phyloP scores from a whole-genome alignment of 2,797 vertebrate genomes.

The Psittacula echo region DNA sequence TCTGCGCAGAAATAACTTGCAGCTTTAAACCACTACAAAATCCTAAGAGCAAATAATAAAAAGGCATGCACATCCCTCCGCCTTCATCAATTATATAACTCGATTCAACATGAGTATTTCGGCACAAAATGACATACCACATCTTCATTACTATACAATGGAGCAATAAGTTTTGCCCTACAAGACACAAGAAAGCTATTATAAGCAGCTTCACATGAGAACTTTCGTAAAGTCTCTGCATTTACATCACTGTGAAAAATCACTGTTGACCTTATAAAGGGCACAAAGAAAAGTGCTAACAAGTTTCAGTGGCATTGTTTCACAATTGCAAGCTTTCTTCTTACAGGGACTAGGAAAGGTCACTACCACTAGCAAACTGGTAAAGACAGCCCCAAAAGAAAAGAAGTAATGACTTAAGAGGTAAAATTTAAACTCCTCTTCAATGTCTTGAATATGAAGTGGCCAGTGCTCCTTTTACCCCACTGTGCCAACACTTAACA shows the following conservation, averaged over 20 bases:
- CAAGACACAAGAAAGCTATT: neutral
- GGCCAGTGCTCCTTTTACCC: neutral
- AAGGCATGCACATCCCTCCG: neutral
- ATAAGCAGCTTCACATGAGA: neutral
- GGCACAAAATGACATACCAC: neutral
- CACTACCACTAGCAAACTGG: neutral
- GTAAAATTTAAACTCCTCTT: neutral
- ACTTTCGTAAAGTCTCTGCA: neutral
- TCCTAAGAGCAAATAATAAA: neutral
- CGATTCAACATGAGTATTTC: neutral
- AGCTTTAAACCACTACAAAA: neutral
- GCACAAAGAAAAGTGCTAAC: neutral
- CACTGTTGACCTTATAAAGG: neutral
- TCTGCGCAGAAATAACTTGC: neutral
- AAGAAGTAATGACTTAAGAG: neutral
- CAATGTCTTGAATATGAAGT: neutral
- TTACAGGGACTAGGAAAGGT: neutral
- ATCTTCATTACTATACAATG: neutral
- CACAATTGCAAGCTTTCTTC: neutral
- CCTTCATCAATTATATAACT: neutral
- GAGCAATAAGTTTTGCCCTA: neutral
- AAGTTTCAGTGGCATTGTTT: conserved; percentile 10
- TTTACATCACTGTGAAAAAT: neutral
- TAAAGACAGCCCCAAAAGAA: neutral
- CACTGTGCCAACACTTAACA: neutral